Percentiles rank a stretch among this genome's conserved stretches.
Evolutionary conservation across 2,888 invertebrate species (phyloP).

Genomic region (Amphimallon solstitiale): DNA sequence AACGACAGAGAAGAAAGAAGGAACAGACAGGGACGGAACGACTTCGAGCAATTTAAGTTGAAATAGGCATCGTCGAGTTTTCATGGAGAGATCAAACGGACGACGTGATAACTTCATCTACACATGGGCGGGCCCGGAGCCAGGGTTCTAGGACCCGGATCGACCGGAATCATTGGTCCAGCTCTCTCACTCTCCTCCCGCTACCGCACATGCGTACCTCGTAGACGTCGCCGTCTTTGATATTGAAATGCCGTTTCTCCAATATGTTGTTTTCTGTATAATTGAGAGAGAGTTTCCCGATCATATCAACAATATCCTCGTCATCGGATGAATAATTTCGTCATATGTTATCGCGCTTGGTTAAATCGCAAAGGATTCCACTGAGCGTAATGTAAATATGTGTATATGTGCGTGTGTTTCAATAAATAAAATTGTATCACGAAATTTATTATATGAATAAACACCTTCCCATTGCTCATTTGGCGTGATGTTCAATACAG

Average conservation of each 20-base stretch:
- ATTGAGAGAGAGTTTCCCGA: conserved; percentile 50
- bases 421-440: conserved; percentile 10
- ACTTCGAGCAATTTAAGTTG: conserved; percentile 48
- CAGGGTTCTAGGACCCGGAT: conserved; percentile 62
- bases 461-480: no score
- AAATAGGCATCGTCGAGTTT: conserved; percentile 56
- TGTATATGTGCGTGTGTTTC: background rate
- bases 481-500: no score
- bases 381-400: conserved; percentile 4
- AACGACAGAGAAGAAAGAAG: conserved; percentile 11
- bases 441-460: background rate
- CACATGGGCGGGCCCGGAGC: conserved; percentile 60
- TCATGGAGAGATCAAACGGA: conserved; percentile 57
- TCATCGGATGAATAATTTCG: conserved; percentile 29
- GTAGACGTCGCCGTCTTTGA: conserved; percentile 54
- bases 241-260: conserved; percentile 58
- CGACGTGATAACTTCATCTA: conserved; percentile 61
- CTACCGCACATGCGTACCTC: conserved; percentile 53
- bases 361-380: conserved; percentile 26
- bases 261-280: conserved; percentile 58
- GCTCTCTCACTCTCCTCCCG: conserved; percentile 51
- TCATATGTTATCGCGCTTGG: conserved; percentile 23
- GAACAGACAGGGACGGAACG: conserved; percentile 24
- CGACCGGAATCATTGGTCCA: conserved; percentile 61
- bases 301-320: conserved; percentile 27